Evolutionary conservation across 2,797 vertebrate species (phyloP), one percentile per base, ranked within the genome.

Genomic region (Lagorchestes hirsutus): DNA sequence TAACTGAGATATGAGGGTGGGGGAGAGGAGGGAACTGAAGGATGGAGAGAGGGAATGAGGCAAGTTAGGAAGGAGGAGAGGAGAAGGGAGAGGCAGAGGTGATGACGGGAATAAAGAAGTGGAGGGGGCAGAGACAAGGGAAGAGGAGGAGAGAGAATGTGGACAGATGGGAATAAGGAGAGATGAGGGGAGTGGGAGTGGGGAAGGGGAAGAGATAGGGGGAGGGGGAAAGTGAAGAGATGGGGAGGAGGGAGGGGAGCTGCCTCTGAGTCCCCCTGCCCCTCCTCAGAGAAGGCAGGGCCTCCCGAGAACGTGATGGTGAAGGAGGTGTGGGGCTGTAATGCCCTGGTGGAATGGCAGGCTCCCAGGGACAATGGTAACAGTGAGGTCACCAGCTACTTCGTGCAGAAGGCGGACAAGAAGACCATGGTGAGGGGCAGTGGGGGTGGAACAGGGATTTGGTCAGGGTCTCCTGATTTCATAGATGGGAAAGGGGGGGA

Each of bases 291-390:
- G 46, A 99, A 99, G 96, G 99, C 99, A 0, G 99, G 99, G 4
- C 99, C 99, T 0, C 98, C 99, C 0, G 91, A 98, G 18, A 96
- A 95, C 0, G 99, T 99, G 92, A 97, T 54, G 4, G 99, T 99
- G 96, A 99, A 99, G 90, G 99, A 99, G 10, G 99, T 99, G 46
- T 99, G 99, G 99, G 99, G 99, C 34, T 99, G 99, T 95, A 99
- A 99, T 1, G 99, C 99, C 0, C 98, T 99, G 27, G 96, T 99
- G 95, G 99, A 99, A 96, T 99, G 99, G 99, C 98, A 99, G 97
- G 99, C 98, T 1, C 99, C 99, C 24, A 99, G 98, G 96, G 99
- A 99, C 12, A 98, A 99, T 0, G 99, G 99, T 90, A 99, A 99
- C 98, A 98, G 98, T 0, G 99, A 99, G 55, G 98, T 99, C 97